phyloP scores from a whole-genome alignment of 2,113 vertebrate genomes.

The zebrafish (Danio rerio) region DNA sequence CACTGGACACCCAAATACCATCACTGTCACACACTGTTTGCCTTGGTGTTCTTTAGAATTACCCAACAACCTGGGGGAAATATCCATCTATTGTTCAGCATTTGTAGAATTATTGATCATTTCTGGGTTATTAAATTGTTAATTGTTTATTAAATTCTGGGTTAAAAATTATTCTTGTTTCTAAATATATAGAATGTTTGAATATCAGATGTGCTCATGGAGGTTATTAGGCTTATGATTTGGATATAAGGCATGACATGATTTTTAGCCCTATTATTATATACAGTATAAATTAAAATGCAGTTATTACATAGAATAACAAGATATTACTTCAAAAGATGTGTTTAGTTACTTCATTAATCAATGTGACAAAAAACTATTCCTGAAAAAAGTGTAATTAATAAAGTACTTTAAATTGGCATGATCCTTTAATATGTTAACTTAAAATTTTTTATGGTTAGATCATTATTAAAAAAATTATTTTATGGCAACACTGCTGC shows the following conservation, averaged over 20 bases:
- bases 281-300: background rate
- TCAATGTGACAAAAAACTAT: no score
- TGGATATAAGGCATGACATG: background rate
- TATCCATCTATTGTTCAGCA: constrained; percentile 54
- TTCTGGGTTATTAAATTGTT: background rate
- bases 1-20: constrained; percentile 24
- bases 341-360: no score
- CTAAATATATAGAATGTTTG: background rate
- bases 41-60: constrained; percentile 64
- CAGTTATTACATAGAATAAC: no score
- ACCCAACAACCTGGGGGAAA: constrained; percentile 52
- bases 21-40: constrained; percentile 68
- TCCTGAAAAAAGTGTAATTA: no score
- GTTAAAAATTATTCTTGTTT: background rate
- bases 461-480: no score
- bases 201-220: background rate
- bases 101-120: constrained; percentile 59
- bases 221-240: no score
- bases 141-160: no score
- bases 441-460: no score
- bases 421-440: no score
- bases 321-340: no score
- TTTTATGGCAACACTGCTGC: no score
- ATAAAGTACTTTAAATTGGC: no score
- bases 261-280: background rate